These are phyloP conservation scores for Pseudopodoces humilis DNA, from an alignment of 2,113 vertebrate species.

Conservation along the genomic window DNA sequence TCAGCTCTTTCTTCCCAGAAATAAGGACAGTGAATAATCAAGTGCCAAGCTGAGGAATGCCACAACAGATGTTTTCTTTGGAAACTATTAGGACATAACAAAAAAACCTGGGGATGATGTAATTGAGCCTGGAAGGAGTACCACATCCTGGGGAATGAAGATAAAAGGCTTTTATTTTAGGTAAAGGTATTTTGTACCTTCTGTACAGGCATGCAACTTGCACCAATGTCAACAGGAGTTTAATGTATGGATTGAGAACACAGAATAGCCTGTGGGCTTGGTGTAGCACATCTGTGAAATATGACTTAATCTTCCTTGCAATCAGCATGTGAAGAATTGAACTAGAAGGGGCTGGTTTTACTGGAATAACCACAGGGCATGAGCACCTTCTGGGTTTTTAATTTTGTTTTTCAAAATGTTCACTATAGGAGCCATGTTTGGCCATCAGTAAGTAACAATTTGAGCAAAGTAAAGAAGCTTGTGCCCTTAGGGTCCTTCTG, in stretches of 20 bases:
- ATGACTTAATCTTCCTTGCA: background rate
- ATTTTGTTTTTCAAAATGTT: constrained; percentile 4
- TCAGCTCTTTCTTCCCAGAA: background rate
- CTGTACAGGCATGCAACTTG: background rate
- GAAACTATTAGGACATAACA: background rate
- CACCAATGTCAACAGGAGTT: background rate
- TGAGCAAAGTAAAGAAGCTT: background rate
- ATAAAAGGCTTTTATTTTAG: background rate
- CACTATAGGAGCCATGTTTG: background rate
- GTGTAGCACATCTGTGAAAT: background rate
- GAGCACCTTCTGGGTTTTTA: background rate
- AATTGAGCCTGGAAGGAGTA: background rate
- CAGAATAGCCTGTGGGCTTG: background rate
- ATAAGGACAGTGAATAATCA: background rate
- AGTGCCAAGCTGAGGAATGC: background rate
- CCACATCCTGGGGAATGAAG: background rate
- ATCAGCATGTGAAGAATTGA: background rate
- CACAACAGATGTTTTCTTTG: background rate
- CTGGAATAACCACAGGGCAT: background rate
- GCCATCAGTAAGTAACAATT: constrained; percentile 3
- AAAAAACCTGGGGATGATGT: background rate
- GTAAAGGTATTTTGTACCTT: background rate
- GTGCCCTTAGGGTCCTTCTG: background rate
- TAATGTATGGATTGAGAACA: constrained; percentile 32
- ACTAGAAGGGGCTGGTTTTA: background rate